These are phyloP conservation scores for Trididemnum nubilum DNA, from an alignment of 23 tunicate species.

Conservation along the genomic window DNA sequence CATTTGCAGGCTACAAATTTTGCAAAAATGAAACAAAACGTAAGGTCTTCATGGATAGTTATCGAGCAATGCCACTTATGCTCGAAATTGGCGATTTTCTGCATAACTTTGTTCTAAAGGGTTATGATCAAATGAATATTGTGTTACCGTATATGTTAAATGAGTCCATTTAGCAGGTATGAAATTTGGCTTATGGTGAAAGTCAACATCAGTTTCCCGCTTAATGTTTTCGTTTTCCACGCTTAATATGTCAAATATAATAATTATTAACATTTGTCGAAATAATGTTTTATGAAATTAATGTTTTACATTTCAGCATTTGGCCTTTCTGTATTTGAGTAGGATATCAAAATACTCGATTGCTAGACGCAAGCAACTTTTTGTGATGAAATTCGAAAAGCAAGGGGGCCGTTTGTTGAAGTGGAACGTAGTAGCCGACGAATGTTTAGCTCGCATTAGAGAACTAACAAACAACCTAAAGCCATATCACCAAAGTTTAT, in stretches of 20 bases:
- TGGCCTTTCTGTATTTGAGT: conserved; percentile 72
- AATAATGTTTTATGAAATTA: neutral
- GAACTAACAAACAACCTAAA: conserved; percentile 28
- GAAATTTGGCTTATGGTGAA: neutral
- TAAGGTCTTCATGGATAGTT: too few species aligned
- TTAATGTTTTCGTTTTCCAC: neutral
- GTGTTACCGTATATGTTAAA: too few species aligned
- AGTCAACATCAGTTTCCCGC: neutral
- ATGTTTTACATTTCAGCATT: conserved; percentile 43
- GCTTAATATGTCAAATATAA: neutral
- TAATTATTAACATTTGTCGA: neutral
- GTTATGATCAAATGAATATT: too few species aligned
- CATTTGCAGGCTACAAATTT: too few species aligned
- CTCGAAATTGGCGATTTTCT: too few species aligned
- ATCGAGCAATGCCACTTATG: too few species aligned
- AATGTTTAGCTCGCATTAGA: conserved; percentile 47
- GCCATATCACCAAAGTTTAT: conserved; percentile 6
- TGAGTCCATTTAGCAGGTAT: too few species aligned
- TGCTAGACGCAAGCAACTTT: conserved; percentile 48
- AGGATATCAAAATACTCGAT: conserved; percentile 33
- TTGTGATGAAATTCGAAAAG: conserved; percentile 22
- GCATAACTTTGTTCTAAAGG: too few species aligned
- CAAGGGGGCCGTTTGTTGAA: conserved; percentile 22
- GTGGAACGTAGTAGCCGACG: conserved; percentile 65
- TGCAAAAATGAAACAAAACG: too few species aligned